These are phyloP conservation scores for Thryonomys swinderianus DNA, from an alignment of 2,113 vertebrate species.

Conservation along the genomic window DNA sequence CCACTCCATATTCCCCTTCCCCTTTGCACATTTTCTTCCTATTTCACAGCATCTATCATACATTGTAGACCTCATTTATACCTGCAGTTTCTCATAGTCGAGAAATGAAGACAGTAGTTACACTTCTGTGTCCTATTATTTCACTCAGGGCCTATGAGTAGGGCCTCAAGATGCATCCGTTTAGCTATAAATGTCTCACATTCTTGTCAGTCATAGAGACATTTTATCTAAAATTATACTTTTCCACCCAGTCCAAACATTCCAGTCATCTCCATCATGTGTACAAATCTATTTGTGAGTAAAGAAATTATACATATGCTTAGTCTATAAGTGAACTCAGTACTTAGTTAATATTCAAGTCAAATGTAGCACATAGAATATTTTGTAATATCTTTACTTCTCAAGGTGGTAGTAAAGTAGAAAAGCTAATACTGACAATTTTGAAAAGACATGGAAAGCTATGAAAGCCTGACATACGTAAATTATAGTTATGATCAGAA, in stretches of 20 bases:
- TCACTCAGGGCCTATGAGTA: no score
- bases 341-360: slow-evolving; percentile 43
- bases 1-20: no score
- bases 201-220: neutral
- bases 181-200: no score
- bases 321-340: neutral
- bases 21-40: no score
- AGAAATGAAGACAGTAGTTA: no score
- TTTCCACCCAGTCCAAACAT: neutral
- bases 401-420: neutral
- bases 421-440: slow-evolving; percentile 16
- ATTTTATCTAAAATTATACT: neutral
- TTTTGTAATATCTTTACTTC: slow-evolving; percentile 36
- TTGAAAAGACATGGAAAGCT: neutral
- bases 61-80: no score
- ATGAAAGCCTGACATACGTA: neutral
- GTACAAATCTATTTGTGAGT: neutral
- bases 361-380: slow-evolving; percentile 22
- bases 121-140: no score
- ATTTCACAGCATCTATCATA: no score
- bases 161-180: no score
- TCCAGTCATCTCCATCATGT: neutral
- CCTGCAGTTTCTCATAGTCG: no score
- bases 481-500: slow-evolving; percentile 26
- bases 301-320: neutral